Conservation (phyloP, 2,797 vertebrate species). For the Fratercula arctica region DNA sequence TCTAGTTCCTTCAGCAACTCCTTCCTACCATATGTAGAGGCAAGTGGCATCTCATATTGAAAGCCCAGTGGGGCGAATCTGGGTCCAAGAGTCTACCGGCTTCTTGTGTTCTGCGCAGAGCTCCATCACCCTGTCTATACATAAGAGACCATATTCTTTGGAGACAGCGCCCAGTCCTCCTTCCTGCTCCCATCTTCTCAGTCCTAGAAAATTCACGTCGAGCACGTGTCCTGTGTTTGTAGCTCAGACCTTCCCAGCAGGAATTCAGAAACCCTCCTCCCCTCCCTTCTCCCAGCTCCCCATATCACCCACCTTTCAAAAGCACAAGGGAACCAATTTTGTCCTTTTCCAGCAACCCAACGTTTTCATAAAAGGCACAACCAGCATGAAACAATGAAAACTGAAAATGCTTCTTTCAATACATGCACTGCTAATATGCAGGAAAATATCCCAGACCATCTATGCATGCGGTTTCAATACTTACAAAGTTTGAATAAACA, state of each 20-base stretch:
- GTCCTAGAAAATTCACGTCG: not conserved
- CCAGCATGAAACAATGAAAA: constrained; percentile 16
- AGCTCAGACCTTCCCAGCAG: not conserved
- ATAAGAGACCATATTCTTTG: not conserved
- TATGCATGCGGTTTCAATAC: constrained; percentile 3
- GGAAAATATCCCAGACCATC: not conserved
- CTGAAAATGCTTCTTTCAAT: not conserved
- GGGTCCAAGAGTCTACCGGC: not conserved
- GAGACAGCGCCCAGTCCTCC: not conserved
- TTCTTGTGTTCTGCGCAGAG: not conserved
- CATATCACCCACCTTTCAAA: not conserved
- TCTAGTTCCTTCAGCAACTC: not conserved
- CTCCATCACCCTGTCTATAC: not conserved
- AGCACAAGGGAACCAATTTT: not conserved
- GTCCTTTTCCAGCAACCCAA: constrained; percentile 14
- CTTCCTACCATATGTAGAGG: not conserved
- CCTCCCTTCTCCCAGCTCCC: not conserved
- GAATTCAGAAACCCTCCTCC: not conserved
- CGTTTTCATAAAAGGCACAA: not conserved
- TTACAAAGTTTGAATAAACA: not conserved
- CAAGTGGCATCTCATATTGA: not conserved
- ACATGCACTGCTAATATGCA: not conserved
- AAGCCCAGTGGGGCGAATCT: not conserved
- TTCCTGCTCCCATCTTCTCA: not conserved
- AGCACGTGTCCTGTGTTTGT: not conserved